A percentile compares a stretch with the other conserved stretches of the same genome.
phyloP scores from a whole-genome alignment of 2,113 vertebrate species.

The Pituophis catenifer region DNA sequence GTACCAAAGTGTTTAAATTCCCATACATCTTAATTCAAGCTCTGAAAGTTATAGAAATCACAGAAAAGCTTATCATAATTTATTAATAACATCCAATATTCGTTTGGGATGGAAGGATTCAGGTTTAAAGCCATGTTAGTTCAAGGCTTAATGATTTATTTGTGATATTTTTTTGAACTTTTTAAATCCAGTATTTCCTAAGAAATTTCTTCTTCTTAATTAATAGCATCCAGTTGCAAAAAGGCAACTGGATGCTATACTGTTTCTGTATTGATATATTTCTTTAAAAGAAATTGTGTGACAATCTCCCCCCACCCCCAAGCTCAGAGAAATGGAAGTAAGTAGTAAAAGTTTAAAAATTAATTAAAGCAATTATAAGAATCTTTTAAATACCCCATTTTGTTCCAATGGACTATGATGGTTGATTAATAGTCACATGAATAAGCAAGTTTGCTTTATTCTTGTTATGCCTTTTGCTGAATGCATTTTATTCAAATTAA shows the following conservation, averaged over 20 bases:
- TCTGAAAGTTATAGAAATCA: not conserved
- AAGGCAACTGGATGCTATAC: not conserved
- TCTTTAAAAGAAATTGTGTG: not conserved
- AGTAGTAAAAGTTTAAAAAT: not conserved
- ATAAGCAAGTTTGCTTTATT: conserved; percentile 12
- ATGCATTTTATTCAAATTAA: not conserved
- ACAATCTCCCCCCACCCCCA: not conserved
- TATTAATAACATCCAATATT: not conserved
- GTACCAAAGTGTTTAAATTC: not conserved
- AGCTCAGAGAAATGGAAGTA: not conserved
- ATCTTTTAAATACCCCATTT: not conserved
- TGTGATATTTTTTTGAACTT: not conserved
- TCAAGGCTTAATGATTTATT: not conserved
- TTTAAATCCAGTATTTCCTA: not conserved
- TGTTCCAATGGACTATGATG: conserved; percentile 17
- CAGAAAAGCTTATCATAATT: not conserved
- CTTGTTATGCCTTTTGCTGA: not conserved
- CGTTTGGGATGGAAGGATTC: not conserved
- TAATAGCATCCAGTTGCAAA: not conserved
- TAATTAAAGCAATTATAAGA: not conserved
- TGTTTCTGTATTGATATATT: conserved; percentile 21
- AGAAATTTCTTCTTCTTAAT: not conserved
- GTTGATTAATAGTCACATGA: not conserved
- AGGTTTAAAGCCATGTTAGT: not conserved
- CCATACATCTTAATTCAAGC: not conserved